Conservation (phyloP, 53 echinoderm and acorn worm species). For the Mesocentrotus franciscanus region DNA sequence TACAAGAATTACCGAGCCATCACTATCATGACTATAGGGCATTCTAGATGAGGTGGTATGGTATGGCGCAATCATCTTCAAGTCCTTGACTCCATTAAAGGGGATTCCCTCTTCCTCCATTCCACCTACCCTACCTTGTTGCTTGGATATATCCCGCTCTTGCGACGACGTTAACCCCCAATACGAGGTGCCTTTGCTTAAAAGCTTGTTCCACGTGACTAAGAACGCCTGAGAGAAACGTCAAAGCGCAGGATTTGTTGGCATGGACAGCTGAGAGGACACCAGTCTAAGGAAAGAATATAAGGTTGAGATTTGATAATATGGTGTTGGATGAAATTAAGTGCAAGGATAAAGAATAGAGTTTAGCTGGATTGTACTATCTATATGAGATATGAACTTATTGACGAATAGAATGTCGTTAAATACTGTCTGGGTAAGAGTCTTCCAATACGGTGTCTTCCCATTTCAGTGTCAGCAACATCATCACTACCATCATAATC, state of each 20-base stretch:
- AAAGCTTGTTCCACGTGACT: neutral
- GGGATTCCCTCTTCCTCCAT: neutral
- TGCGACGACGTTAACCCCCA: neutral
- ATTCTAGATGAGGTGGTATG: neutral
- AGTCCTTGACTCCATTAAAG: constrained; percentile 20
- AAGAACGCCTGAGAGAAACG: neutral
- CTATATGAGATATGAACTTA: neutral
- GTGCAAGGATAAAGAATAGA: neutral
- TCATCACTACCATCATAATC: neutral
- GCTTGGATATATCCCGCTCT: neutral
- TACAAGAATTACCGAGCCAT: neutral
- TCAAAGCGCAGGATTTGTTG: neutral
- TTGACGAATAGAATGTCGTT: neutral
- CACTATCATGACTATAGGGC: neutral
- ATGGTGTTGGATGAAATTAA: neutral
- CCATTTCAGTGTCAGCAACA: neutral
- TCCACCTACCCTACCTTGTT: neutral
- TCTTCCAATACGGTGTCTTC: neutral
- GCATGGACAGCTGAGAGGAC: neutral
- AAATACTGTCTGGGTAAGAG: neutral
- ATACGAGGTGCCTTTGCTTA: neutral
- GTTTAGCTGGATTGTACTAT: neutral
- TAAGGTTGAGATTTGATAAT: neutral
- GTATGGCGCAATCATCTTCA: neutral
- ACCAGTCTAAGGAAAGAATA: neutral